phyloP scores from a whole-genome alignment of 2,797 vertebrate species.

The Betta splendens region DNA sequence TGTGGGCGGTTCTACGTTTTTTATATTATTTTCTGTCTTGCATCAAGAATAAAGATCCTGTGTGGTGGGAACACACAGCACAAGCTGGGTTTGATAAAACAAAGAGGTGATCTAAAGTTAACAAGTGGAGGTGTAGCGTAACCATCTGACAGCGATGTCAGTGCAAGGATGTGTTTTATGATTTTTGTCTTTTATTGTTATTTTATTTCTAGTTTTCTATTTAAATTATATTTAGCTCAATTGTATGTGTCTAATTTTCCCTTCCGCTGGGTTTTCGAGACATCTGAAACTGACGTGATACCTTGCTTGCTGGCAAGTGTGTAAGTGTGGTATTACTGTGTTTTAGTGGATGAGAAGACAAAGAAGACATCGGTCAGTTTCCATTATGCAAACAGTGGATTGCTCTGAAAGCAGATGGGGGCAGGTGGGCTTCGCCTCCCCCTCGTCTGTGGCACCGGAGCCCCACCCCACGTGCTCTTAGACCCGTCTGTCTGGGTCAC shows the following conservation, averaged over 20 bases:
- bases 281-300: conserved; percentile 59
- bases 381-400: conserved; percentile 73
- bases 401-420: conserved; percentile 56
- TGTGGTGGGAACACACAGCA: conserved; percentile 60
- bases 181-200: conserved; percentile 38
- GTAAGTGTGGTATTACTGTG: conserved; percentile 67
- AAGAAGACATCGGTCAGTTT: conserved; percentile 50
- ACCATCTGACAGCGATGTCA: conserved; percentile 47
- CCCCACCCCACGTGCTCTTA: conserved; percentile 64
- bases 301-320: conserved; percentile 70
- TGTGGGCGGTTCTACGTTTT: conserved; percentile 71
- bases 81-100: conserved; percentile 28
- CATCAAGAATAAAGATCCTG: conserved; percentile 81
- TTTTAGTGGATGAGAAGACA: conserved; percentile 47
- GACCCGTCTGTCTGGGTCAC: conserved; percentile 71
- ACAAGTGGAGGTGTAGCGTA: conserved; percentile 30
- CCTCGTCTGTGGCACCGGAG: conserved; percentile 57
- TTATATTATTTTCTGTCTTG: conserved; percentile 80
- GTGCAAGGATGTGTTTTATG: conserved; percentile 42
- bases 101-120: conserved; percentile 44
- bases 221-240: conserved; percentile 76
- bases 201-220: conserved; percentile 74
- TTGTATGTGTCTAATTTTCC: conserved; percentile 35
- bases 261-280: conserved; percentile 50
- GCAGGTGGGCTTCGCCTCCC: conserved; percentile 47